Evolutionary conservation across 2,888 invertebrate species (phyloP), one percentile per base, ranked within the genome.

Genomic region (Drosophila tripunctata): DNA sequence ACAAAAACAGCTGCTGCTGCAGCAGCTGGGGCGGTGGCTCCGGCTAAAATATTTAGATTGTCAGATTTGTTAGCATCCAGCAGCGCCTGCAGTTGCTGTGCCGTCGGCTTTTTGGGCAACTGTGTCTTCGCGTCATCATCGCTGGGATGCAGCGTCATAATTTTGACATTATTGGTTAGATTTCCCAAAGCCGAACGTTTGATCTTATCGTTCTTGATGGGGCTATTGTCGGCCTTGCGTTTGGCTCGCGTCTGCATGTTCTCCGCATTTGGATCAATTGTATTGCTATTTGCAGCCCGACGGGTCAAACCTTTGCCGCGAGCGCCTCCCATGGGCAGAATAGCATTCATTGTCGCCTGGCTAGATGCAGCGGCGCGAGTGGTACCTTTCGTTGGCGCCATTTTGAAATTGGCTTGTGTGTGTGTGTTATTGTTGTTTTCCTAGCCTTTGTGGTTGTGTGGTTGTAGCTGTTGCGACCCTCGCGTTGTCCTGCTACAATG

Each of bases 131-230:
- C 84, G 92, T 89, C 87, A 38, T 89, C 88, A 7, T 89, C 90
- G 7, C 51, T 63, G 33, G 87, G 74, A 61, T 87, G 80, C 56
- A 84, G 76, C 43, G 86, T 81, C 79, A 85, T 86, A 24, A 80
- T 68, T 58, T 88, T 89, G 6, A 89, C 89, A 73, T 91, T 91
- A 70, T 96, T 97, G 48, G 96, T 96, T 75, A 97, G 94, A 90
- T 97, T 97, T 66, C 96, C 96, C 88, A 98, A 94, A 2, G 97
- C 97, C 36, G 96, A 95, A 83, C 97, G 93, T 90, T 96, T 97
- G 4, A 94, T 93, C 48, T 93, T 93, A 75, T 94, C 94, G 89
- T 95, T 95, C 91, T 95, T 96, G 40, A 94, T 88, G 3, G 96
- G 96, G 57, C 96, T 96, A 70, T 94, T 94, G 40, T 95, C 95